Evolutionary conservation across 2,797 vertebrate species (phyloP), one percentile per base, ranked within the genome.

Genomic region (Phoeniculus purpureus): DNA sequence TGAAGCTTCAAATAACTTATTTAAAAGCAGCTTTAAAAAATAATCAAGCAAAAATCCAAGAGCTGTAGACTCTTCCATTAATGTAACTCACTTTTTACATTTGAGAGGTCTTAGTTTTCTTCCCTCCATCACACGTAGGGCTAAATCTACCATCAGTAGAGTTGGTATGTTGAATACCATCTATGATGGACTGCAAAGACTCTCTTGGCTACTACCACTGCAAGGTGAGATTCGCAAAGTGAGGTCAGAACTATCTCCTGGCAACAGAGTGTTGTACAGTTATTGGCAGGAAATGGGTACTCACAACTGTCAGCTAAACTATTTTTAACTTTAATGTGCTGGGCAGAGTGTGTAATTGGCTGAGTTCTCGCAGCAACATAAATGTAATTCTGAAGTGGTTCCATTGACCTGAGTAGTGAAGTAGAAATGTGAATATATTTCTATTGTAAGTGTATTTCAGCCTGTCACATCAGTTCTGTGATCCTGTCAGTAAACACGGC

Each of bases 361-460:
- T 54, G 91, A 86, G 84, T 61, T 88, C 89, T 84, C 78, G 72
- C 47, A 52, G 75, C 29, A 74, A 48, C 48, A 34, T 50, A 82
- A 87, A 91, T 65, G 68, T 61, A 92, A 92, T 88, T 92, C 81
- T 92, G 67, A 88, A 89, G 74, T 77, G 83, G 92, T 75, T 82
- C 83, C 78, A 50, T 43, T 94, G 91, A 93, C 91, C 91, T 68
- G 68, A 90, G 87, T 84, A 70, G 59, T 88, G 87, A 94, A 90
- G 83, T 85, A 95, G 88, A 95, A 94, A 95, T 25, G 55, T 62
- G 81, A 75, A 82, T 87, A 51, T 93, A 76, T 94, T 92, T 90
- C 90, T 87, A 26, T 77, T 65, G 68, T 74, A 90, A 90, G 86
- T 7, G 45, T 78, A 58, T 68, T 60, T 83, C 75, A 93, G 88